Evolutionary conservation across 2,113 vertebrate genomes (phyloP).

Genomic region (Gallinago undulata): DNA sequence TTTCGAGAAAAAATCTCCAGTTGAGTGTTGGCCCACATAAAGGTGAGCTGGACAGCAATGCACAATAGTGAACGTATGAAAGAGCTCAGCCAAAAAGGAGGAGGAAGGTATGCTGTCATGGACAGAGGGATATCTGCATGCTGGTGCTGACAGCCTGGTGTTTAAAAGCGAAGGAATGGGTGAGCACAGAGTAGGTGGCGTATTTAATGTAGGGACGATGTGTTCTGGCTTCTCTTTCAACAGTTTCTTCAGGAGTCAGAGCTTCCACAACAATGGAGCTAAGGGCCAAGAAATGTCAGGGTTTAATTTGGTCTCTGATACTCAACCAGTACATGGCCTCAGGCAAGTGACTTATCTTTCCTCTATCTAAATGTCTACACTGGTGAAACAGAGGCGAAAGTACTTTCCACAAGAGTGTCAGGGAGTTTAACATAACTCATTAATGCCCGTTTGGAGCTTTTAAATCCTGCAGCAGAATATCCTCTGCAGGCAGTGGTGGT

Average conservation of each 20-base stretch:
- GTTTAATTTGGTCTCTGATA: slow-evolving; percentile 62
- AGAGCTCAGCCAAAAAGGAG: not conserved
- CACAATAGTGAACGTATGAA: not conserved
- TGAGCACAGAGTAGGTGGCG: not conserved
- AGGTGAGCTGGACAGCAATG: not conserved
- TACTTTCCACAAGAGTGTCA: slow-evolving; percentile 18
- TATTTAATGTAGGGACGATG: not conserved
- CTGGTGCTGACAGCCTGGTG: not conserved
- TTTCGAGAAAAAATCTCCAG: not conserved
- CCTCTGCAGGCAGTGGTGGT: not conserved
- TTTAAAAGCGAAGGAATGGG: not conserved
- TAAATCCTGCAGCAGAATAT: not conserved
- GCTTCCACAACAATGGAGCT: not conserved
- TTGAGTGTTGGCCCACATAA: not conserved
- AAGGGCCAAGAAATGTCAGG: slow-evolving; percentile 51
- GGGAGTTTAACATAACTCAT: slow-evolving; percentile 44
- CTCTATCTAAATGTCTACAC: slow-evolving; percentile 21
- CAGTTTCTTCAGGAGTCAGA: not conserved
- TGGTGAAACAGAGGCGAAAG: slow-evolving; percentile 10
- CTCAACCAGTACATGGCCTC: slow-evolving; percentile 28
- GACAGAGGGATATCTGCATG: not conserved
- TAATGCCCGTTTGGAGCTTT: slow-evolving; percentile 5
- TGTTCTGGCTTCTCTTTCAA: not conserved
- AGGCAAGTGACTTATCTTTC: slow-evolving; percentile 55
- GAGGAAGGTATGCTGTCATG: not conserved